Evolutionary conservation across 1,140 invertebrate genomes (phyloP).

Genomic region (Parasteatoda tepidariorum): DNA sequence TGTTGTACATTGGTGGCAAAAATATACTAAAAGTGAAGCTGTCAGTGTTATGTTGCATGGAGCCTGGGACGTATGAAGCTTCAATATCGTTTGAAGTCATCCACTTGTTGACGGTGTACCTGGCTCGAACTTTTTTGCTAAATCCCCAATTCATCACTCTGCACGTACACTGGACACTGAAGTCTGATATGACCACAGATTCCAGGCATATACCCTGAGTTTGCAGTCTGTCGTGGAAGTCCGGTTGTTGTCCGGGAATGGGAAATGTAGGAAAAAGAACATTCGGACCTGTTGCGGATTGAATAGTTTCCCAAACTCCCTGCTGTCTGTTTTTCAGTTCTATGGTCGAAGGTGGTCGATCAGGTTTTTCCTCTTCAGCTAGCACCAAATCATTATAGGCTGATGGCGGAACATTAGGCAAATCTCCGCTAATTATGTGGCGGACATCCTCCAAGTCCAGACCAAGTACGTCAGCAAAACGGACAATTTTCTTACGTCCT

Average conservation of each 20-base stretch:
- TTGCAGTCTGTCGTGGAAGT: conserved; percentile 83
- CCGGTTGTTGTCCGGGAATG: conserved; percentile 79
- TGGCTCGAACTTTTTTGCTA: conserved; percentile 87
- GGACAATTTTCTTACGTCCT: conserved; percentile 86
- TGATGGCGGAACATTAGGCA: conserved; percentile 86
- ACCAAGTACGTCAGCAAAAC: conserved; percentile 95
- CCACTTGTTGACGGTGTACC: conserved; percentile 90
- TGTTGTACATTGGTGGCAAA: conserved; percentile 72
- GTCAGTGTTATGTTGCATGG: conserved; percentile 92
- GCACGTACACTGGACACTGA: conserved; percentile 84
- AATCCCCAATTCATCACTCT: conserved; percentile 90
- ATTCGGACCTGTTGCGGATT: background rate
- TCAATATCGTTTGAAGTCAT: conserved; percentile 81
- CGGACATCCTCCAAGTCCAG: conserved; percentile 88
- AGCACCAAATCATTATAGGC: conserved; percentile 72
- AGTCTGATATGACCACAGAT: conserved; percentile 79
- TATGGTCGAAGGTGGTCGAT: conserved; percentile 65
- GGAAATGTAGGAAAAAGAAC: conserved; percentile 77
- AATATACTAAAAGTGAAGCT: conserved; percentile 82
- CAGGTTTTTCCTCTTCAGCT: conserved; percentile 62
- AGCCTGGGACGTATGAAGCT: conserved; percentile 84
- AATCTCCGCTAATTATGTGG: conserved; percentile 75
- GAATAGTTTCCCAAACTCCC: background rate
- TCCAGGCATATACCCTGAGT: conserved; percentile 83
- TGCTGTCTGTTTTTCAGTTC: conserved; percentile 76